A percentile compares a stretch with the other conserved stretches of the same genome.
phyloP scores from a whole-genome alignment of 2,113 vertebrate species.

The Falcunculus frontatus region DNA sequence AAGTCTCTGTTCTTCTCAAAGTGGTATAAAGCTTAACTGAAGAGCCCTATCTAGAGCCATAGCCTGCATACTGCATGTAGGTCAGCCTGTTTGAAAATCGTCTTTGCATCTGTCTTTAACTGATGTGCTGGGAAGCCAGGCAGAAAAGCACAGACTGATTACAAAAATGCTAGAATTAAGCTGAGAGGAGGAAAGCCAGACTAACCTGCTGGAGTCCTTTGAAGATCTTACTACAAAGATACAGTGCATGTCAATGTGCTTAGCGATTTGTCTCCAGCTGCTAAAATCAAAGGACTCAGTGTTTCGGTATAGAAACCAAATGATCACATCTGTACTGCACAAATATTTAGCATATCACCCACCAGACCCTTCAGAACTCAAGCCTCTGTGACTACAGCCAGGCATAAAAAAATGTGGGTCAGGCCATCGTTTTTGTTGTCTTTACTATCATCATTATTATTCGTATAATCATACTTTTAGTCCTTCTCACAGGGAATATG shows the following conservation, averaged over 20 bases:
- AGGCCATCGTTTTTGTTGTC: neutral
- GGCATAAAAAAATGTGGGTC: neutral
- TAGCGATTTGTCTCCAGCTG: constrained; percentile 9
- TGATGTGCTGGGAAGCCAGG: neutral
- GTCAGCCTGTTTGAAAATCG: neutral
- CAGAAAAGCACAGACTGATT: neutral
- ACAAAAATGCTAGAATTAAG: neutral
- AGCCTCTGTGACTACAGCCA: neutral
- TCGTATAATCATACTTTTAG: neutral
- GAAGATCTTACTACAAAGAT: constrained; percentile 27
- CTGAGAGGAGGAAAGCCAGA: neutral
- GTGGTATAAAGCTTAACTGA: neutral
- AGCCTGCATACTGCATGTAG: neutral
- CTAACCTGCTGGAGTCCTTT: constrained; percentile 40
- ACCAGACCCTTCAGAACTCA: neutral
- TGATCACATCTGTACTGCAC: neutral
- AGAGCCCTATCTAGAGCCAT: neutral
- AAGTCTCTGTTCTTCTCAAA: neutral
- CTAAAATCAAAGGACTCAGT: constrained; percentile 29
- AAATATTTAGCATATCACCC: neutral
- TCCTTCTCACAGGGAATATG: neutral
- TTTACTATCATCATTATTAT: neutral
- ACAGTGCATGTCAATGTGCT: neutral
- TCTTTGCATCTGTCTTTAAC: neutral
- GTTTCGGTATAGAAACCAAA: neutral